These are phyloP conservation scores for Drosophila basisetae DNA, from an alignment of 2,888 invertebrate species.

Conservation along the genomic window DNA sequence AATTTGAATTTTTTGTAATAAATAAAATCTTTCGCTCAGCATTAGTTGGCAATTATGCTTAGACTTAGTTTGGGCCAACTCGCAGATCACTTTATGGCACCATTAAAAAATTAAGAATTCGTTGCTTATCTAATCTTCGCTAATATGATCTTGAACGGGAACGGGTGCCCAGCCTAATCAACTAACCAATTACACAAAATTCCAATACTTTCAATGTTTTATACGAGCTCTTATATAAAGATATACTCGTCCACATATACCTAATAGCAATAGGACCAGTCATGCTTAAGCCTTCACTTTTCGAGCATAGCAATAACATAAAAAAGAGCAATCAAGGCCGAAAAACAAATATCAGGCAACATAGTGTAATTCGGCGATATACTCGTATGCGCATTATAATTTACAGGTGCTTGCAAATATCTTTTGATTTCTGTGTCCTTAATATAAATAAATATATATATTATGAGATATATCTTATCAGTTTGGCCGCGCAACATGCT, in stretches of 20 bases:
- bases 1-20: neutral
- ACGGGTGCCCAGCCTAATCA: conserved; percentile 40
- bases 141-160: conserved; percentile 57
- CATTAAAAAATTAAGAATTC: neutral
- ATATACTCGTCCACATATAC: neutral
- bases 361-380: neutral
- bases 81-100: conserved; percentile 41
- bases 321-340: too few species aligned
- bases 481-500: conserved; percentile 24
- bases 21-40: conserved; percentile 20
- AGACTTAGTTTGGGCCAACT: neutral
- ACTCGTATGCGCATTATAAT: neutral
- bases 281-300: conserved; percentile 53
- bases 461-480: conserved; percentile 35
- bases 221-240: conserved; percentile 29
- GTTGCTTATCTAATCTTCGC: conserved; percentile 59
- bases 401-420: neutral
- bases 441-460: conserved; percentile 3
- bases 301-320: conserved; percentile 10
- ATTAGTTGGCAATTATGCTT: conserved; percentile 35
- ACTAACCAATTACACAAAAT: conserved; percentile 25
- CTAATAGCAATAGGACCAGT: conserved; percentile 26
- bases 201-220: conserved; percentile 40
- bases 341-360: neutral
- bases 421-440: neutral